Evolutionary conservation across 2,797 vertebrate species (phyloP).

Genomic region (Scleropages formosus): DNA sequence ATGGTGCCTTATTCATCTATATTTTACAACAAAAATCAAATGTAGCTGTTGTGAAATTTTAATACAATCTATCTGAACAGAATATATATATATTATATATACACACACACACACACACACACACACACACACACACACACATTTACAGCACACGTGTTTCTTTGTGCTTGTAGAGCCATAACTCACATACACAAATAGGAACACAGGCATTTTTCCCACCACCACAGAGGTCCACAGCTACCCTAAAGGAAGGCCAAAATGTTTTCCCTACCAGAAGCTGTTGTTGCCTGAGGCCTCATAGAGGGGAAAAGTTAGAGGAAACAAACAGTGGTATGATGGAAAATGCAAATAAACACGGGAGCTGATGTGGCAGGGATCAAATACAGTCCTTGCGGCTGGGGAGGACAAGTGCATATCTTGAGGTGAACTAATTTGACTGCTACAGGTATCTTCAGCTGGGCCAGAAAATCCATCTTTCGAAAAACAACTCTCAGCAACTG

Average conservation of each 20-base stretch:
- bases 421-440: not conserved
- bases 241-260: not conserved
- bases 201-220: too few species aligned
- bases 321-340: not conserved
- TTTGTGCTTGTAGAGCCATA: not conserved
- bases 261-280: not conserved
- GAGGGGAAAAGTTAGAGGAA: not conserved
- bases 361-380: not conserved
- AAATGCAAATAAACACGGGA: not conserved
- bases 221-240: too few species aligned
- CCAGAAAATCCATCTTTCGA: not conserved
- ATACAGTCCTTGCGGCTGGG: conserved; percentile 1
- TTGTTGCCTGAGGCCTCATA: too few species aligned
- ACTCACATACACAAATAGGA: not conserved
- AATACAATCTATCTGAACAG: too few species aligned
- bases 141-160: not conserved
- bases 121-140: too few species aligned
- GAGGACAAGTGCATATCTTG: conserved; percentile 2
- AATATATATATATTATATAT: too few species aligned
- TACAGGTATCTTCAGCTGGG: not conserved
- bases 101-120: too few species aligned
- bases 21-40: too few species aligned
- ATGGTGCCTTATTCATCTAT: too few species aligned
- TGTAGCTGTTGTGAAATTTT: too few species aligned
- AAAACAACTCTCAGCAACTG: too few species aligned